Conservation (phyloP, 2,797 vertebrate species). For the Sus cebifrons region DNA sequence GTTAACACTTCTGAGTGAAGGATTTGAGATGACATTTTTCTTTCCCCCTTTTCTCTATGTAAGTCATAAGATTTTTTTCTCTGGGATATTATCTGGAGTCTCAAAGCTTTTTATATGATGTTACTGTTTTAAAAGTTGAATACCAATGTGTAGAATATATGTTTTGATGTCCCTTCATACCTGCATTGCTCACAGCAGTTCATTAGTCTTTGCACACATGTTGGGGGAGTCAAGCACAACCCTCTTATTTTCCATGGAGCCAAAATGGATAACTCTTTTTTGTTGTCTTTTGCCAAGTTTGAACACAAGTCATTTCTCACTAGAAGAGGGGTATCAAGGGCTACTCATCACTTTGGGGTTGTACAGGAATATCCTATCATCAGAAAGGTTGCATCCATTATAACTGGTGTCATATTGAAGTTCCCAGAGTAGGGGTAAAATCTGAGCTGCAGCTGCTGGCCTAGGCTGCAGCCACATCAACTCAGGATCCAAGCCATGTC, state of each 20-base stretch:
- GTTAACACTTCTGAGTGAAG: not conserved
- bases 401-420: too few species aligned
- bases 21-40: not conserved
- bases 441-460: too few species aligned
- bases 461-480: too few species aligned
- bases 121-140: not conserved
- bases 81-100: not conserved
- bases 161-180: not conserved
- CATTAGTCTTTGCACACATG: not conserved
- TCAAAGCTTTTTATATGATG: not conserved
- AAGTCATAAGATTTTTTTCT: not conserved
- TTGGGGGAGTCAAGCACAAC: not conserved
- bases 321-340: not conserved
- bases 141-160: not conserved
- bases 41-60: not conserved
- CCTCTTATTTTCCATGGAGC: not conserved
- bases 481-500: too few species aligned
- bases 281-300: not conserved
- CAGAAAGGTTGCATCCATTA: not conserved
- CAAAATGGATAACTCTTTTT: not conserved
- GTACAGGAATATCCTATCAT: not conserved
- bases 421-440: too few species aligned
- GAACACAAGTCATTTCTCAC: not conserved
- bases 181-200: not conserved
- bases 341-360: not conserved